Evolutionary conservation across 2,113 vertebrate species (phyloP), one percentile per base, ranked within the genome.

Genomic region (Rallus limicola): DNA sequence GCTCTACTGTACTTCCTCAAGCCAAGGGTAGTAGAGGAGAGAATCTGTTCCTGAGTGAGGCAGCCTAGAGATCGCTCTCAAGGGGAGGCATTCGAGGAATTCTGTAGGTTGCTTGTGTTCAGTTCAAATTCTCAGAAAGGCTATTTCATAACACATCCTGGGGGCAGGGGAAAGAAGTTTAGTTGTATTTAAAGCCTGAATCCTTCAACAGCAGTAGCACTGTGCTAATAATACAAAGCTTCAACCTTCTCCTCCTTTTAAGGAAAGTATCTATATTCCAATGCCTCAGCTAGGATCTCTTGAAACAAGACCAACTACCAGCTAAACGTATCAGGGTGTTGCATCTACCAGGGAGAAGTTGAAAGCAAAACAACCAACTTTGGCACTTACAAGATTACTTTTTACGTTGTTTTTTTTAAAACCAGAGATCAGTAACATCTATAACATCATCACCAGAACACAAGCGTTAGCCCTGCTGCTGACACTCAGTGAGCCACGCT

Each of bases 91-190:
- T 96, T 94, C 9, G 2, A 95, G 69, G 96, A 96, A 97, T 96
- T 95, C 95, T 96, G 95, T 96, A 97, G 95, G 96, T 96, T 96
- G 92, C 80, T 60, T 88, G 71, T 40, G 36, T 55, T 82, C 52
- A 80, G 42, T 93, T 82, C 48, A 72, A 74, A 88, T 88, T 94
- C 78, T 42, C 70, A 95, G 89, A 93, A 92, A 94, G n/a, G 83
- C 31, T 21, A 3, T 55, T 95, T 92, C 72, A 92, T 50, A 97
- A 71, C 26, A 56, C 11, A 17, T 69, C 67, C 82, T 92, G 67
- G 76, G 90, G 81, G 87, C 78, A 96, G 72, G 16, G 18, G 40
- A 95, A 89, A 80, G 69, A 81, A 8, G 5, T 36, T 52, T n/a
- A 72, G 23, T 36, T 84, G 81, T 70, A 85, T 81, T 84, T 88